Percentiles rank a stretch among this genome's conserved stretches.
Evolutionary conservation across 2,113 vertebrate genomes (phyloP).

Genomic region (Chamaea fasciata): DNA sequence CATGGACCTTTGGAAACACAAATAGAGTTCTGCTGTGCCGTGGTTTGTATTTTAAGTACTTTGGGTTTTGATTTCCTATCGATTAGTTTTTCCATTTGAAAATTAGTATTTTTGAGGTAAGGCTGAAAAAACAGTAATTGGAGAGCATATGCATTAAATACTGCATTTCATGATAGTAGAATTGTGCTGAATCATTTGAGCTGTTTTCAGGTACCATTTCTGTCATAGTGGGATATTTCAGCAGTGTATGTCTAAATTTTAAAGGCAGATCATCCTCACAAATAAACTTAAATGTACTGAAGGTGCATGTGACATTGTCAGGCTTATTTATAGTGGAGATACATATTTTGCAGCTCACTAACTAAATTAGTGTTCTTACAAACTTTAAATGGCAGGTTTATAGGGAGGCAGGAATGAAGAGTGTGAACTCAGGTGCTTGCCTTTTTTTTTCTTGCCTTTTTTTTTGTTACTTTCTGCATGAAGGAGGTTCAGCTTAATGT

Average conservation of each 20-base stretch:
- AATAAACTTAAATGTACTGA: background rate
- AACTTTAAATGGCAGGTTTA: background rate
- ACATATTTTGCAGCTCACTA: background rate
- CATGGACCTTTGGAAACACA: background rate
- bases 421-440: background rate
- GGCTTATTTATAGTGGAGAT: background rate
- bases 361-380: background rate
- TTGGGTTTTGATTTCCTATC: background rate
- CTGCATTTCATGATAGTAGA: background rate
- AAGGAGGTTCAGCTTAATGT: background rate
- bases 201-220: background rate
- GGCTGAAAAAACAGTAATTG: background rate
- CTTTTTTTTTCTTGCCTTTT: too few relatives aligned
- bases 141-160: background rate
- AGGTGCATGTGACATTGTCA: background rate
- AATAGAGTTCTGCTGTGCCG: background rate
- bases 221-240: background rate
- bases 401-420: background rate
- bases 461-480: background rate
- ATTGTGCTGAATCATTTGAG: background rate
- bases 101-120: background rate
- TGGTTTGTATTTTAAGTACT: background rate
- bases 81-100: constrained; percentile 5
- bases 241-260: background rate
- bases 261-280: background rate